Percentiles rank a stretch among this genome's conserved stretches.
Evolutionary conservation across 2,113 vertebrate species (phyloP).

Genomic region (Corynorhinus townsendii): DNA sequence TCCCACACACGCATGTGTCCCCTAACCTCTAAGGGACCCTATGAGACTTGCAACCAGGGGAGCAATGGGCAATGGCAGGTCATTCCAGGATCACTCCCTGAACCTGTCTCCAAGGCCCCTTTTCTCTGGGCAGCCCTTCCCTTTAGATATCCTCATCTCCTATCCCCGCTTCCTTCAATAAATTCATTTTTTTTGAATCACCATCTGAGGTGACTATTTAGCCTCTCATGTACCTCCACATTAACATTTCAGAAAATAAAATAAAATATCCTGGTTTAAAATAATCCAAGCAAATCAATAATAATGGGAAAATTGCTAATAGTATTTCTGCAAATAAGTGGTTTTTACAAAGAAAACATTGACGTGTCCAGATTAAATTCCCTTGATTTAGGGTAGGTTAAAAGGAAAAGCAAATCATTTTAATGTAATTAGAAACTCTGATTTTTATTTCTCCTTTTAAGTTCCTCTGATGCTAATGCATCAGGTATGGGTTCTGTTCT

Average conservation of each 20-base stretch:
- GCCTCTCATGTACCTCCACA: too few species aligned
- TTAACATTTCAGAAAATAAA: not conserved
- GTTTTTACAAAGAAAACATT: not conserved
- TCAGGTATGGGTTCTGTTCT: not conserved
- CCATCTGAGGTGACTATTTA: too few species aligned
- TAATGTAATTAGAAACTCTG: not conserved
- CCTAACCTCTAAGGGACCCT: too few species aligned
- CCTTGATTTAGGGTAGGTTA: not conserved
- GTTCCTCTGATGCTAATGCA: not conserved
- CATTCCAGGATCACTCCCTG: too few species aligned
- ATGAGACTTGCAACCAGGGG: too few species aligned
- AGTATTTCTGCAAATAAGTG: not conserved
- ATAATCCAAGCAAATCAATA: not conserved
- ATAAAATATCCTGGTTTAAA: not conserved
- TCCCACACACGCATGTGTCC: too few species aligned
- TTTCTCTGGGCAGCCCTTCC: too few species aligned
- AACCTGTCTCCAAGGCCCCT: too few species aligned
- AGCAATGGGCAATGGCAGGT: too few species aligned
- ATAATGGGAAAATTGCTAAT: not conserved
- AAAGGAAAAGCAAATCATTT: not conserved
- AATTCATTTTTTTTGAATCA: too few species aligned
- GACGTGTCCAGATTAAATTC: not conserved
- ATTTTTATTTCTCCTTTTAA: not conserved
- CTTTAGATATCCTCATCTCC: too few species aligned
- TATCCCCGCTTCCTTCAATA: too few species aligned